Evolutionary conservation across 2,797 vertebrate species (phyloP), one percentile per base, ranked within the genome.

Genomic region (Myripristis jacobus): DNA sequence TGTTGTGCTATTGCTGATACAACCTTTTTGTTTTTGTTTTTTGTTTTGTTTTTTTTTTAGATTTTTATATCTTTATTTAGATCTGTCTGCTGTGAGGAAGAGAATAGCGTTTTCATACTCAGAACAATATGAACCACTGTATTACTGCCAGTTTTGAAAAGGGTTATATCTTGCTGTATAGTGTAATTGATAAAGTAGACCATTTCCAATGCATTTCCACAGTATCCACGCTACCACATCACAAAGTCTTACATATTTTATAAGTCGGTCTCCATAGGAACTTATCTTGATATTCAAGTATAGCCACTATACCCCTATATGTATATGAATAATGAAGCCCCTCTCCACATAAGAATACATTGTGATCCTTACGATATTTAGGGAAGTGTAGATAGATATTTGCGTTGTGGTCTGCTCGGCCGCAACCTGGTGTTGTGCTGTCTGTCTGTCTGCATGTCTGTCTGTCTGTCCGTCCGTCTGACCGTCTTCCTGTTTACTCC

Each of bases 301-400:
- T 92, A 93, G 86, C 87, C 74, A 89, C 87, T 83, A 76, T 92
- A 92, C 88, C 88, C 88, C 75, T 91, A 90, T 92, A 91, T 88
- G 92, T 92, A 87, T 80, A 70, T 80, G 85, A 81, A 81, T 70
- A 87, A 87, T 83, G 83, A 82, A 86, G 79, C 87, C 86, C 87
- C 89, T 87, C 84, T 86, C 86, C 83, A 85, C 75, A 77, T 90
- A 88, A 87, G 86, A 91, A 92, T 91, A 89, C 86, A 85, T 91
- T 89, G 88, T 91, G 87, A 90, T 77, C 78, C 68, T 87, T 77
- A 83, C 29, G 81, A 87, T 92, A 92, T 91, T 91, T 89, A 92
- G 90, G 86, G 80, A 89, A 84, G 65, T 91, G 88, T 92, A 92
- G 89, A 83, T 92, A 91, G 85, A 87, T 87, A 58, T 90, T 83